A percentile compares a stretch with the other conserved stretches of the same genome.
phyloP scores from a whole-genome alignment of 2,797 vertebrate species.

The Moxostoma hubbsi region DNA sequence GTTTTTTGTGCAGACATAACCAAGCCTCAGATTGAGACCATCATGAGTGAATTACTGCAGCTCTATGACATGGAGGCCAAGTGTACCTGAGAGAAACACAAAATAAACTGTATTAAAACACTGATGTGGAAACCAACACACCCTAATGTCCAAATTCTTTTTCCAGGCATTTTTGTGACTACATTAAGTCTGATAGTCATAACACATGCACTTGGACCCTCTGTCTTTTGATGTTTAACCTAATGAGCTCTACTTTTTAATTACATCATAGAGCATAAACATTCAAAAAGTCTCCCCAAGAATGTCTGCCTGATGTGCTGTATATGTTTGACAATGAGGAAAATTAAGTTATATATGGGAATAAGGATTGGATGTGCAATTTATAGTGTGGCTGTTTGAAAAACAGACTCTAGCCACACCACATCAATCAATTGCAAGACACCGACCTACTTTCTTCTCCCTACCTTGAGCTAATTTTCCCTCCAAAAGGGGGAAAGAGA shows the following conservation, averaged over 20 bases:
- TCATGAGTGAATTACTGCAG: conserved; percentile 84
- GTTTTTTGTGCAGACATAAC: conserved; percentile 85
- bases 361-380: conserved; percentile 21
- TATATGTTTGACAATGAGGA: not conserved
- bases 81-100: conserved; percentile 73
- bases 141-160: not conserved
- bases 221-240: not conserved
- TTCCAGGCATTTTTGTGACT: not conserved
- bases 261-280: conserved; percentile 15
- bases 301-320: not conserved
- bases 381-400: too few relatives aligned
- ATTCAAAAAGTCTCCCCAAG: not conserved
- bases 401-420: too few relatives aligned
- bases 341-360: conserved; percentile 6
- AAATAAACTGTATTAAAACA: conserved; percentile 33
- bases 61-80: conserved; percentile 89
- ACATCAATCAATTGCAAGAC: conserved; percentile 49
- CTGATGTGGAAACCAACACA: not conserved
- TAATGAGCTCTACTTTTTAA: conserved; percentile 12
- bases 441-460: conserved; percentile 56
- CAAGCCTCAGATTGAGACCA: conserved; percentile 80
- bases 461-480: conserved; percentile 51
- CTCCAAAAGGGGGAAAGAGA: conserved; percentile 10
- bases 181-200: not conserved
- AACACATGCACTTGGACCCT: not conserved